phyloP scores from a whole-genome alignment of 2,797 vertebrate genomes.

The Onychomys torridus region DNA sequence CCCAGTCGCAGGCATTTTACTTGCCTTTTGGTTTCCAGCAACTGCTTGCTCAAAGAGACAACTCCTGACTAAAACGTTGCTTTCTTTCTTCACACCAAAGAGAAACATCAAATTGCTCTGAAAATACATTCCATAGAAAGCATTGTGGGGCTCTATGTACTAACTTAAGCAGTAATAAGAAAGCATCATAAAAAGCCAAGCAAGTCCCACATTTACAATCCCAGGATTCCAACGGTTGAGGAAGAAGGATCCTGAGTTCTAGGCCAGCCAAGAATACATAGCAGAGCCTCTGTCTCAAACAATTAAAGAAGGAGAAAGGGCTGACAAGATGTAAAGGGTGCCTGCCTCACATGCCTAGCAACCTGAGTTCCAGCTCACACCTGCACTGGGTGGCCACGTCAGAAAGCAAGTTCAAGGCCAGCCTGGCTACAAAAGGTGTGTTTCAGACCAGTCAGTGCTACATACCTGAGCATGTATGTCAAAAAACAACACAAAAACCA shows the following conservation, averaged over 20 bases:
- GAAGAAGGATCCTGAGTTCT: not conserved
- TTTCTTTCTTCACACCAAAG: constrained; percentile 37
- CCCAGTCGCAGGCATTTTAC: constrained; percentile 3
- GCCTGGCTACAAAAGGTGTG: not conserved
- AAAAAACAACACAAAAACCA: not conserved
- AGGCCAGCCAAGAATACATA: not conserved
- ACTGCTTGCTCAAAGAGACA: constrained; percentile 38
- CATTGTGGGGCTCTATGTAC: not conserved
- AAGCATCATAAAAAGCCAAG: not conserved
- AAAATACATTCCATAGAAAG: constrained; percentile 54
- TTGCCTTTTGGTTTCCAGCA: not conserved
- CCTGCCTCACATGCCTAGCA: not conserved
- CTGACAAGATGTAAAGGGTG: not conserved
- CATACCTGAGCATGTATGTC: not conserved
- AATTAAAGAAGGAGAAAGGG: not conserved
- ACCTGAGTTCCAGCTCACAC: not conserved
- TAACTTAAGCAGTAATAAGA: not conserved
- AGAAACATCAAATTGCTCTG: constrained; percentile 14
- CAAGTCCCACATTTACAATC: not conserved
- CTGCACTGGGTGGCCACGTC: not conserved
- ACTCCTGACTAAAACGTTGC: constrained; percentile 38
- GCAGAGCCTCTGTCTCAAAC: not conserved
- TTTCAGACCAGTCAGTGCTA: not conserved
- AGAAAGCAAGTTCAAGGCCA: not conserved
- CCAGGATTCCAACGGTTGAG: not conserved